These are phyloP conservation scores for Lasioglossum morio DNA, from an alignment of 2,888 invertebrate genomes.

Conservation along the genomic window DNA sequence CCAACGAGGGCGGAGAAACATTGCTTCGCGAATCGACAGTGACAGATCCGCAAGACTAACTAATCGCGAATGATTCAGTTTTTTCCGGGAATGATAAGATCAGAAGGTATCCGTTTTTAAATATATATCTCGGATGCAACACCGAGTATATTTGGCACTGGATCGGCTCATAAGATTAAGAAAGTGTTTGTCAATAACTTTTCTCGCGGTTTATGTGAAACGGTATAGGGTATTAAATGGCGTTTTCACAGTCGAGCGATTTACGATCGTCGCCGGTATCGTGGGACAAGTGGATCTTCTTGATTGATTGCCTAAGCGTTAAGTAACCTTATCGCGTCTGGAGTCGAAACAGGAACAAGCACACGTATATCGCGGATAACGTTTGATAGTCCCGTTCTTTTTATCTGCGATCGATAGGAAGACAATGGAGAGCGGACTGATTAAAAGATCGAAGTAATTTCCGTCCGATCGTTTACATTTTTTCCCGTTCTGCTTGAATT, in stretches of 20 bases:
- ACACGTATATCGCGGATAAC: not conserved
- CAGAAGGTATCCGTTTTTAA: not conserved
- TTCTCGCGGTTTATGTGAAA: not conserved
- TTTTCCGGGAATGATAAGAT: not conserved
- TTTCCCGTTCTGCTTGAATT: slow-evolving; percentile 77
- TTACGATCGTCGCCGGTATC: not conserved
- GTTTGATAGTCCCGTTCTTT: not conserved
- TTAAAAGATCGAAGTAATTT: not conserved
- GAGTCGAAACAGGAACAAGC: not conserved
- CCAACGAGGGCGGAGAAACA: not conserved
- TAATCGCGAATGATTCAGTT: not conserved
- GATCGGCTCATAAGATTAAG: not conserved
- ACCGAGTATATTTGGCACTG: not conserved
- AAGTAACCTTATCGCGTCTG: not conserved
- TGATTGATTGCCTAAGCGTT: not conserved
- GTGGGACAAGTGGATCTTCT: not conserved
- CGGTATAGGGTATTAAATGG: not conserved
- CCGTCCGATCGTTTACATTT: not conserved
- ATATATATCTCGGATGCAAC: not conserved
- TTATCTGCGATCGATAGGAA: not conserved
- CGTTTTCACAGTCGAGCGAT: not conserved
- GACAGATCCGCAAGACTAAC: not conserved
- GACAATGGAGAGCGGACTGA: not conserved
- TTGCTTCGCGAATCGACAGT: too few species aligned
- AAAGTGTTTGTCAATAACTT: not conserved